These are phyloP conservation scores for Pteromalus puparum DNA, from an alignment of 1,140 invertebrate species.

Conservation along the genomic window DNA sequence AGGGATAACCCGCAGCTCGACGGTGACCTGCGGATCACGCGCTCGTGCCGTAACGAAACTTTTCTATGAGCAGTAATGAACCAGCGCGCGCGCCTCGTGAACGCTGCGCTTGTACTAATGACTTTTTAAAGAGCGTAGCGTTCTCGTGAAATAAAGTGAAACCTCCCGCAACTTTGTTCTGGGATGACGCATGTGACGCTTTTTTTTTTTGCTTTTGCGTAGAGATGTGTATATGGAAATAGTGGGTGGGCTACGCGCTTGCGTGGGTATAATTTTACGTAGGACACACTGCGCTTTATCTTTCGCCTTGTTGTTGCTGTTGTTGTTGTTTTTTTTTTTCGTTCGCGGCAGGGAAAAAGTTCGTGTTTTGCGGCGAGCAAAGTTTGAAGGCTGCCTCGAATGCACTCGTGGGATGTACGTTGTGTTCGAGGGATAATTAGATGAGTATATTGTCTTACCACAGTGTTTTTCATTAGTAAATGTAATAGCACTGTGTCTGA, in stretches of 20 bases:
- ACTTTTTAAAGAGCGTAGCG: constrained; percentile 36
- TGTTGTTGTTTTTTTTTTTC: background rate
- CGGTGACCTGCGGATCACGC: background rate
- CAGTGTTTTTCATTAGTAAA: too few species aligned
- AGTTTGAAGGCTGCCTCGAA: background rate
- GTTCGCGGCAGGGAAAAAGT: background rate
- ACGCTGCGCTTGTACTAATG: constrained; percentile 17
- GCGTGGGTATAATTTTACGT: background rate
- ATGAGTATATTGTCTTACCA: background rate
- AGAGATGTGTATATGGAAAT: background rate
- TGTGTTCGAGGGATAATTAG: background rate
- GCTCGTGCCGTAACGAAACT: background rate
- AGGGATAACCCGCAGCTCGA: background rate
- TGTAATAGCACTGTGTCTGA: too few species aligned
- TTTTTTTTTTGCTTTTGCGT: background rate
- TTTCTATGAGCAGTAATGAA: constrained; percentile 36
- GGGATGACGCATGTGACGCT: background rate
- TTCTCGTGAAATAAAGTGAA: background rate
- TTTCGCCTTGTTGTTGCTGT: background rate
- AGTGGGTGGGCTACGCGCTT: background rate
- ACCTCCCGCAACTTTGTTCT: background rate
- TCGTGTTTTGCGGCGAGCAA: background rate
- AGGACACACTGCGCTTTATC: background rate
- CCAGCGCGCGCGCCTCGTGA: background rate
- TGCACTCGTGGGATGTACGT: background rate